Conservation (phyloP, 2,888 invertebrate species). For the Rapana venosa region DNA sequence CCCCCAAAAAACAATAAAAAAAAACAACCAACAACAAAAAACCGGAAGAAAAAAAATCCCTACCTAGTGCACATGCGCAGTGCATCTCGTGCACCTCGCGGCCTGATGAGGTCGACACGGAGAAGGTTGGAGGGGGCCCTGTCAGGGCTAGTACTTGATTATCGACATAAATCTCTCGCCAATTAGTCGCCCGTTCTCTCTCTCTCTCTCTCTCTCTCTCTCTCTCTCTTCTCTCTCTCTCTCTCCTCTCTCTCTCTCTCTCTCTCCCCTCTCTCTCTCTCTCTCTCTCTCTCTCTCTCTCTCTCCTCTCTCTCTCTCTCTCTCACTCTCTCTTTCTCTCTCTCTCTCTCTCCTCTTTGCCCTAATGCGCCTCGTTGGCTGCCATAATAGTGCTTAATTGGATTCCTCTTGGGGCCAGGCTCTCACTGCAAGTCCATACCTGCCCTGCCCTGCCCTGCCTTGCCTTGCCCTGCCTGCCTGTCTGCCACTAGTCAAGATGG, state of each 20-base stretch:
- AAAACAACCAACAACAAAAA: too few relatives aligned
- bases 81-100: slow-evolving; percentile 25
- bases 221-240: neutral
- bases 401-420: slow-evolving; percentile 36
- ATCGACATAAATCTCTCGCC: slow-evolving; percentile 46
- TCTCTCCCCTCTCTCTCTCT: slow-evolving; percentile 27
- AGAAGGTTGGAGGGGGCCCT: slow-evolving; percentile 24
- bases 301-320: slow-evolving; percentile 3
- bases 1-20: too few relatives aligned
- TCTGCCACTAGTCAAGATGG: too few relatives aligned
- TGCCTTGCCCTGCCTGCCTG: too few relatives aligned
- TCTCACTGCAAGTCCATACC: neutral
- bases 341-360: slow-evolving; percentile 2
- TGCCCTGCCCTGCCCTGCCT: neutral
- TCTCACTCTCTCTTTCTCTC: slow-evolving; percentile 17
- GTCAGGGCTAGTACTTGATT: slow-evolving; percentile 42
- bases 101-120: slow-evolving; percentile 18
- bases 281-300: neutral
- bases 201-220: neutral
- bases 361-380: slow-evolving; percentile 45
- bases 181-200: slow-evolving; percentile 45
- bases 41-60: neutral
- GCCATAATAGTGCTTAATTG: slow-evolving; percentile 47
- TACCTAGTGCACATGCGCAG: neutral
- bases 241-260: neutral